Evolutionary conservation across 2,113 vertebrate genomes (phyloP), one percentile per base, ranked within the genome.

Genomic region (Acrocephalus arundinaceus): DNA sequence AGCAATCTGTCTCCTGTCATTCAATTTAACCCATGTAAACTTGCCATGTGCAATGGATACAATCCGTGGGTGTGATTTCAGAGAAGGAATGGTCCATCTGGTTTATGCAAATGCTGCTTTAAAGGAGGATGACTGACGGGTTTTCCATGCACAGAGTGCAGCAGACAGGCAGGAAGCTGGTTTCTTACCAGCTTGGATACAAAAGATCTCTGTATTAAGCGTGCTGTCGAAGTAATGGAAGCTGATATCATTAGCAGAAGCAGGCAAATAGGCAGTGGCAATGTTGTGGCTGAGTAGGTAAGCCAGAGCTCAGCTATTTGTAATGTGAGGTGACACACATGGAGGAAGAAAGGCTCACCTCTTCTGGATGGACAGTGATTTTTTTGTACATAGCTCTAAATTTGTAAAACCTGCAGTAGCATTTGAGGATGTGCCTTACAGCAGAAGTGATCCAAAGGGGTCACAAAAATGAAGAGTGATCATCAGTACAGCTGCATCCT

Each of bases 61-160:
- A n/a, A 37, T 74, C 48, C 2, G 65, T 49, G 92, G 83, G 88
- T 93, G 85, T 95, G 90, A 94, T 94, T 87, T 80, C 88, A 72
- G 76, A 96, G 80, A 35, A 55, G 52, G 59, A 85, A 63, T 31
- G 78, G 77, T 86, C 94, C 96, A 97, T 96, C 93, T 97, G 96
- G 24, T 92, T 95, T 86, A 84, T 75, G 85, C 88, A 95, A 95
- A 95, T 95, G 88, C 45, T 95, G 72, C 90, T 85, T 88, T 80
- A 74, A 46, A 95, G 48, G 24, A 80, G 43, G 33, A 67, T 94
- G 85, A 91, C 27, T 94, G 87, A 90, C 93, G 87, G 52, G 8
- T 35, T 76, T 80, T 81, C 37, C 55, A 96, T 61, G 55, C 45
- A 33, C 39, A 24, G 30, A 84, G 70, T 74, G 54, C 72, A 83